phyloP scores from a whole-genome alignment of 1,140 invertebrate genomes.

The Hestina assimilis region DNA sequence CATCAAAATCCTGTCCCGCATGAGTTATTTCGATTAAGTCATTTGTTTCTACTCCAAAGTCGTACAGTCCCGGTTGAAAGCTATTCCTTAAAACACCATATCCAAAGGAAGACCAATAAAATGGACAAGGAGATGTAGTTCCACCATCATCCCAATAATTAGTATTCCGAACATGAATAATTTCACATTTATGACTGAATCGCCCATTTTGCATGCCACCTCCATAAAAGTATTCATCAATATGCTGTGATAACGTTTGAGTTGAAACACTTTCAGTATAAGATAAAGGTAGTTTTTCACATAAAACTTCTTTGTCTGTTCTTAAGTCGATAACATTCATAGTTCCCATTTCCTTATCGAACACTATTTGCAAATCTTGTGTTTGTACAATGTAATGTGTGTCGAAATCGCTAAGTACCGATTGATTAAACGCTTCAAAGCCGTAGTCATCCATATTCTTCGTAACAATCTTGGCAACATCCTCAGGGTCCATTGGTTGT shows the following conservation, averaged over 20 bases:
- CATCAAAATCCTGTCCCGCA: slow-evolving; percentile 47
- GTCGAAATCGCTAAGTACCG: slow-evolving; percentile 35
- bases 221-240: slow-evolving; percentile 62
- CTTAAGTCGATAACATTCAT: slow-evolving; percentile 48
- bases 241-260: slow-evolving; percentile 46
- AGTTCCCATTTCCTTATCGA: slow-evolving; percentile 52
- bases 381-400: slow-evolving; percentile 45
- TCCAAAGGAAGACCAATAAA: slow-evolving; percentile 66
- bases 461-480: slow-evolving; percentile 53
- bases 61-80: slow-evolving; percentile 59
- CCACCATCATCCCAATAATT: slow-evolving; percentile 65
- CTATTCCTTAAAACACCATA: slow-evolving; percentile 64
- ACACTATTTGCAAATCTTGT: slow-evolving; percentile 49
- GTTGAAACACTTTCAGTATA: slow-evolving; percentile 36
- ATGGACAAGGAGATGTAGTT: slow-evolving; percentile 62
- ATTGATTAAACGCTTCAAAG: slow-evolving; percentile 42
- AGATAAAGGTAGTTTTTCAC: slow-evolving; percentile 43
- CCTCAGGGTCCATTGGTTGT: slow-evolving; percentile 45
- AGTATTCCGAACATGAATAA: slow-evolving; percentile 59
- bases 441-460: slow-evolving; percentile 52
- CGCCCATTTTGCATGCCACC: slow-evolving; percentile 71
- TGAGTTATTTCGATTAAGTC: slow-evolving; percentile 44
- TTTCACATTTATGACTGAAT: slow-evolving; percentile 60
- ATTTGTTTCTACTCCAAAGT: slow-evolving; percentile 47
- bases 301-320: slow-evolving; percentile 48